phyloP scores from a whole-genome alignment of 2,888 invertebrate genomes.

The Tenthredo scrophulariae region DNA sequence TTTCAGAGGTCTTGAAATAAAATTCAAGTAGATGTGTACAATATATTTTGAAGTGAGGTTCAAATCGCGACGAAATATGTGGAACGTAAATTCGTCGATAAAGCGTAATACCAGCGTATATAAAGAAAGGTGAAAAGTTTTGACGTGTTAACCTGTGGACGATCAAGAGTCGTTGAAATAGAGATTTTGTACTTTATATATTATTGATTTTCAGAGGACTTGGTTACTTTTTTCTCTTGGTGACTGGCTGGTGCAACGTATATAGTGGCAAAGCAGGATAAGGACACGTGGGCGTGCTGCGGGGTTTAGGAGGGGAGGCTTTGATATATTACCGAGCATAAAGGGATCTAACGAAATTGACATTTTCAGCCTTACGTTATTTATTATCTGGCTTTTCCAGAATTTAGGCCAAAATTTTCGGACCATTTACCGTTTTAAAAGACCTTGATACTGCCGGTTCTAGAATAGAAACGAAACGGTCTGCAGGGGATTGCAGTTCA shows the following conservation, averaged over 20 bases:
- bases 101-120: neutral
- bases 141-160: neutral
- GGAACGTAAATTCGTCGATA: neutral
- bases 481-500: neutral
- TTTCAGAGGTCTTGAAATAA: neutral
- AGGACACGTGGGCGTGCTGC: constrained; percentile 32
- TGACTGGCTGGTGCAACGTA: constrained; percentile 14
- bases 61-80: neutral
- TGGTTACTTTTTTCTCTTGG: neutral
- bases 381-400: constrained; percentile 46
- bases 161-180: constrained; percentile 20
- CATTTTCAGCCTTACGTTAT: constrained; percentile 53
- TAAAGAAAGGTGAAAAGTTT: constrained; percentile 11
- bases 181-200: constrained; percentile 42
- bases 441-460: neutral
- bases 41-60: neutral
- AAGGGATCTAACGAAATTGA: constrained; percentile 53
- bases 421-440: constrained; percentile 51
- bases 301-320: neutral
- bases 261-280: constrained; percentile 35
- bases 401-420: constrained; percentile 46
- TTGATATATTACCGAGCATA: constrained; percentile 52
- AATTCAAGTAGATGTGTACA: neutral
- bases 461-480: neutral
- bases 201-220: constrained; percentile 46